Conservation (phyloP, 2,113 vertebrate species). For the Syngnathus floridae region DNA sequence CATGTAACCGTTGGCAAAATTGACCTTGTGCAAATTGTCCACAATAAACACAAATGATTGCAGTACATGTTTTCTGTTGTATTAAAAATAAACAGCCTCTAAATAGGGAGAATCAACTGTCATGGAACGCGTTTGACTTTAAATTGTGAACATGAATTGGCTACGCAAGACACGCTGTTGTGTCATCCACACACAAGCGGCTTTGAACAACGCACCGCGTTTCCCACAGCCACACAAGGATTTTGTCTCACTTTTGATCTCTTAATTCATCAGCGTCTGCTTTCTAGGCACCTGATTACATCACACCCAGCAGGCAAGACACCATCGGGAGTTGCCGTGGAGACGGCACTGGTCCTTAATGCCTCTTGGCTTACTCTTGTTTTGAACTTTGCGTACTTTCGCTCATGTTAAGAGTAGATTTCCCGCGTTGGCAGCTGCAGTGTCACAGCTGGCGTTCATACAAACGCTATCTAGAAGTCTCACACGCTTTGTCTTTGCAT, state of each 20-base stretch:
- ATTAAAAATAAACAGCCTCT: background rate
- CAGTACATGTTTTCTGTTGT: background rate
- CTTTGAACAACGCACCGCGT: conserved; percentile 3
- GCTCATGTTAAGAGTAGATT: background rate
- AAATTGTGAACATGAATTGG: conserved; percentile 9
- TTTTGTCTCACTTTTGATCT: conserved; percentile 25
- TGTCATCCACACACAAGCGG: background rate
- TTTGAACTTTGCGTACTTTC: background rate
- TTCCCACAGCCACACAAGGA: background rate
- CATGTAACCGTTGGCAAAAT: background rate
- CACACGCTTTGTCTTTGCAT: background rate
- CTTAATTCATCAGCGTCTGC: conserved; percentile 17
- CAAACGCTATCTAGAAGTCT: background rate
- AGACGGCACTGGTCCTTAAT: conserved; percentile 23
- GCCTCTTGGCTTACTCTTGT: background rate
- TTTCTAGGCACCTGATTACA: conserved; percentile 29
- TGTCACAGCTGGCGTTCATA: conserved; percentile 4
- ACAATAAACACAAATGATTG: background rate
- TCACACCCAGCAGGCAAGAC: conserved; percentile 27
- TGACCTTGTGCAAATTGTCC: background rate
- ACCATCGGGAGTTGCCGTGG: conserved; percentile 24
- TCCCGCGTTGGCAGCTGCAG: conserved; percentile 7
- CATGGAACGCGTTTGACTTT: too few species aligned
- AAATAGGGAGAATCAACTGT: background rate
- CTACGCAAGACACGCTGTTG: conserved; percentile 1